These are phyloP conservation scores for Cyclopterus lumpus DNA, from an alignment of 2,797 vertebrate genomes.

Conservation along the genomic window DNA sequence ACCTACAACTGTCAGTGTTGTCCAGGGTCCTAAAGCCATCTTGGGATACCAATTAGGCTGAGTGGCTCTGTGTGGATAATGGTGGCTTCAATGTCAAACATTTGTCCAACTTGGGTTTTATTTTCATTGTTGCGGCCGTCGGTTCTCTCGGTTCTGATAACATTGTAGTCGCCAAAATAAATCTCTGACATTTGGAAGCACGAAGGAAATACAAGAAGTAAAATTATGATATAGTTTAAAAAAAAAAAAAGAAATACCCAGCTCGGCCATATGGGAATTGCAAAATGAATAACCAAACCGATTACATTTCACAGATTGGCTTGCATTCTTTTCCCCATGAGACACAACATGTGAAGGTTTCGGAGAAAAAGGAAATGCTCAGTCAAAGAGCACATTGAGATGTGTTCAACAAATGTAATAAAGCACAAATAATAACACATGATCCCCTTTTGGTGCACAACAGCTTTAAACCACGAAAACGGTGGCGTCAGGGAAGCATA, in stretches of 20 bases:
- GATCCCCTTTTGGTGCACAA: neutral
- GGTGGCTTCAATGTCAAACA: neutral
- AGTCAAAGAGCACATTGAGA: neutral
- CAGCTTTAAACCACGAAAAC: conserved; percentile 15
- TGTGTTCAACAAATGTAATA: neutral
- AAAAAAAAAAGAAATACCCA: neutral
- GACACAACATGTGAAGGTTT: neutral
- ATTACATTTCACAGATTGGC: neutral
- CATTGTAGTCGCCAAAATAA: neutral
- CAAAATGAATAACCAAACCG: neutral
- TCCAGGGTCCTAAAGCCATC: neutral
- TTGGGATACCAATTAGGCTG: neutral
- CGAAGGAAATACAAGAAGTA: neutral
- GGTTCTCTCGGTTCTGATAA: conserved; percentile 8
- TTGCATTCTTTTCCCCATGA: neutral
- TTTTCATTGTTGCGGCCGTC: neutral
- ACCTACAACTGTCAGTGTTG: neutral
- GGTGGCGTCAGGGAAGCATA: conserved; percentile 24
- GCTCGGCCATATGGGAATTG: neutral
- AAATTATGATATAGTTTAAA: neutral
- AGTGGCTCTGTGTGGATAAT: conserved; percentile 19
- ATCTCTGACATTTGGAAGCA: conserved; percentile 10
- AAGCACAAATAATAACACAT: neutral
- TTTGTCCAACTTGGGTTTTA: conserved; percentile 14
- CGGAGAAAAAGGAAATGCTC: neutral